phyloP scores from a whole-genome alignment of 2,113 vertebrate species.

The Tupaia tana region DNA sequence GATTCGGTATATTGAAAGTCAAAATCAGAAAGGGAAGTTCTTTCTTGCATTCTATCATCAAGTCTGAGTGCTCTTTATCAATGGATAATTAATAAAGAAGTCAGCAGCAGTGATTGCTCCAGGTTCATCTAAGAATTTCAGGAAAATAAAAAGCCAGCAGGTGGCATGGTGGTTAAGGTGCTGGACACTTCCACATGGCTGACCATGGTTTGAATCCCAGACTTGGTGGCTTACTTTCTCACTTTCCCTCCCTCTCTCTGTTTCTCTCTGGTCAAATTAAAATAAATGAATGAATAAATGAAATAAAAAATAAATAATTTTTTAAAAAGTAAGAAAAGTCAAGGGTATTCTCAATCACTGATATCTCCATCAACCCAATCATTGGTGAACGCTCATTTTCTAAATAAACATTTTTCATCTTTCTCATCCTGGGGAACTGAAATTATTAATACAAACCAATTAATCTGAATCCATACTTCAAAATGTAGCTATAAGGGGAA shows the following conservation, averaged over 20 bases:
- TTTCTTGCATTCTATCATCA: slow-evolving; percentile 44
- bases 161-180: too few relatives aligned
- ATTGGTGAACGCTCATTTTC: not conserved
- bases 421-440: slow-evolving; percentile 33
- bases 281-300: too few relatives aligned
- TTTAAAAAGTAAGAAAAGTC: not conserved
- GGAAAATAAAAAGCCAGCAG: not conserved
- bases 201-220: too few relatives aligned
- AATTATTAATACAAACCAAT: not conserved
- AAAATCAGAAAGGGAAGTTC: not conserved
- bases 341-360: not conserved
- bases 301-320: too few relatives aligned
- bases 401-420: not conserved
- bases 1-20: slow-evolving; percentile 15
- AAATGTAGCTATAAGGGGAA: not conserved
- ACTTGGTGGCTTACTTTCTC: too few relatives aligned
- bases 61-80: not conserved
- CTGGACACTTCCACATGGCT: too few relatives aligned
- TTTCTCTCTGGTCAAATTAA: too few relatives aligned
- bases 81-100: slow-evolving; percentile 1
- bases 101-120: not conserved
- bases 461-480: not conserved
- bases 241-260: too few relatives aligned
- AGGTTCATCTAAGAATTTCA: slow-evolving; percentile 9
- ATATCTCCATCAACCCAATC: not conserved